These are phyloP conservation scores for Candidula unifasciata DNA, from an alignment of 2,888 invertebrate species.

Conservation along the genomic window DNA sequence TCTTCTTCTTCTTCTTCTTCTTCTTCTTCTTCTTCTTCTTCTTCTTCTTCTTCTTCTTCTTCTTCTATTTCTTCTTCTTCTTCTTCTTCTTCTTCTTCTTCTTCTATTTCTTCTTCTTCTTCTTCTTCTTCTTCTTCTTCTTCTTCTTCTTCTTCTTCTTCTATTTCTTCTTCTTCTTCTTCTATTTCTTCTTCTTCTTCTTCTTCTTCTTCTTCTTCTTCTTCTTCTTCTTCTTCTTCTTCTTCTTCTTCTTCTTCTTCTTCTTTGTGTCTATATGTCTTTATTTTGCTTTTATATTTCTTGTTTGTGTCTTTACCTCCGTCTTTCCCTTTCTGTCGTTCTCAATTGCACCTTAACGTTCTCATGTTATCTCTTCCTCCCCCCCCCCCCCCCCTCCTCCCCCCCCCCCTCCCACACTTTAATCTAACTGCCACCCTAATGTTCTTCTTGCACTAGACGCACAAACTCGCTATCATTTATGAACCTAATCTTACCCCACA, in stretches of 20 bases:
- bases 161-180: not conserved
- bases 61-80: not conserved
- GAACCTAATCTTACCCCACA: too few species aligned
- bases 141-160: not conserved
- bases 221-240: not conserved
- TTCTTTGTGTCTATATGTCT: not conserved
- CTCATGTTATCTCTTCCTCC: too few species aligned
- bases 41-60: constrained; percentile 22
- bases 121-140: not conserved
- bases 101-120: not conserved
- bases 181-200: not conserved
- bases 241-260: too few species aligned
- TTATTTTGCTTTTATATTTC: not conserved
- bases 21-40: not conserved
- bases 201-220: constrained; percentile 11
- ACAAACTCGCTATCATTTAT: too few species aligned
- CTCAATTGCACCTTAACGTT: too few species aligned
- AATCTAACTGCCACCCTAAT: too few species aligned
- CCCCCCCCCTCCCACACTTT: too few species aligned
- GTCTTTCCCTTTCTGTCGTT: too few species aligned
- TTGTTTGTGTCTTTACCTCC: too few species aligned
- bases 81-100: not conserved
- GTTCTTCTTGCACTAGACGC: too few species aligned
- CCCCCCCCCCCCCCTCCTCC: too few species aligned
- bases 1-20: too few species aligned